A percentile compares a stretch with the other conserved stretches of the same genome.
Conservation (phyloP, 1,140 invertebrate species). For the Amphibalanus amphitrite region DNA sequence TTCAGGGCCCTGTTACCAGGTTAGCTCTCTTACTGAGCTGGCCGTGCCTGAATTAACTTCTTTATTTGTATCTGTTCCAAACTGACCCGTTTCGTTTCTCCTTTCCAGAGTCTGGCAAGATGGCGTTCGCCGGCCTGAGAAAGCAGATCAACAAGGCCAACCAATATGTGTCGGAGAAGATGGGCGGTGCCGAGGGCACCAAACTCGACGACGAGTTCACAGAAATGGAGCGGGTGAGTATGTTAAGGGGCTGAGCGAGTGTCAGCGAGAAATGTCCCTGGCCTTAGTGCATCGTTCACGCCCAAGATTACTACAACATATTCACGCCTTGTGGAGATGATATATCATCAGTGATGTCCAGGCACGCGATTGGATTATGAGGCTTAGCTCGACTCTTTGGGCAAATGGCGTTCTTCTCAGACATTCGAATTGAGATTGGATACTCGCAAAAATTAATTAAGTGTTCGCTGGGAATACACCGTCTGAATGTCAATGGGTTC, state of each 20-base stretch:
- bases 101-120: constrained; percentile 26
- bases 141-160: constrained; percentile 98
- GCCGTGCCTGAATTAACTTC: background rate
- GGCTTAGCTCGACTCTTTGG: too few species aligned
- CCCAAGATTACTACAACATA: too few species aligned
- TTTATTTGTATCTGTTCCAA: background rate
- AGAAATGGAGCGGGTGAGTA: constrained; percentile 96
- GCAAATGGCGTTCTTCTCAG: too few species aligned
- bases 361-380: too few species aligned
- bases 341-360: too few species aligned
- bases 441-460: too few species aligned
- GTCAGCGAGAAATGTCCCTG: background rate
- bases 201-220: constrained; percentile 96
- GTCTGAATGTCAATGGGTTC: too few species aligned
- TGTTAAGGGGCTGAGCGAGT: background rate
- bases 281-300: background rate
- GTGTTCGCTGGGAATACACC: too few species aligned
- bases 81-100: background rate
- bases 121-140: constrained; percentile 92
- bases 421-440: too few species aligned
- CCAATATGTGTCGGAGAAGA: constrained; percentile 99
- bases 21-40: too few species aligned
- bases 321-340: too few species aligned
- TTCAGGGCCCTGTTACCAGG: too few species aligned
- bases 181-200: constrained; percentile 97